Evolutionary conservation across 2,797 vertebrate genomes (phyloP).

Genomic region (Coendou prehensilis): DNA sequence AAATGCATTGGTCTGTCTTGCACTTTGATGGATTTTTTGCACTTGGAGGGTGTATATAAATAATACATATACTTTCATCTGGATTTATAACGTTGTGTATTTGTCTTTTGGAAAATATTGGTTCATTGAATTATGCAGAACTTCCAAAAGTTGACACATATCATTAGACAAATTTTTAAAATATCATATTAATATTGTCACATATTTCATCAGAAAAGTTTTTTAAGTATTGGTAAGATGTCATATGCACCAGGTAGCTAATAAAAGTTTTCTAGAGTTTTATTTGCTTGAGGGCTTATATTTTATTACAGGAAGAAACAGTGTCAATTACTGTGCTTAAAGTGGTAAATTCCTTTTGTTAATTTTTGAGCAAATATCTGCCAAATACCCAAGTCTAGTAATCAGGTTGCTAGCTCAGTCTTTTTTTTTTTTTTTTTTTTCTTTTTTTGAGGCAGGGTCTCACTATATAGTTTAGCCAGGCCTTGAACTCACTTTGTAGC

Average conservation of each 20-base stretch:
- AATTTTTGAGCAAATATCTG: slow-evolving; percentile 30
- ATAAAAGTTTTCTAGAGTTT: slow-evolving; percentile 9
- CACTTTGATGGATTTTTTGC: neutral
- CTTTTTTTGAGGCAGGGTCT: neutral
- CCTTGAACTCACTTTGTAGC: neutral
- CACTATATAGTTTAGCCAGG: neutral
- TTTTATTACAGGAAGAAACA: neutral
- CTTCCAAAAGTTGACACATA: neutral
- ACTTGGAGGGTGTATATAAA: neutral
- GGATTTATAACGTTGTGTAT: neutral
- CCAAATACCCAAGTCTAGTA: neutral
- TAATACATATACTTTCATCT: neutral
- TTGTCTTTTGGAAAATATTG: neutral
- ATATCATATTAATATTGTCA: neutral
- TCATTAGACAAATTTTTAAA: neutral
- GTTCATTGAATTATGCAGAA: neutral
- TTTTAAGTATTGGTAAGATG: neutral
- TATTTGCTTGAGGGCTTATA: neutral
- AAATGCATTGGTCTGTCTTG: neutral
- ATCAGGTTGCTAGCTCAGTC: neutral
- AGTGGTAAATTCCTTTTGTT: neutral
- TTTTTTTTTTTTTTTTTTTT: neutral
- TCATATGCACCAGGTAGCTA: neutral
- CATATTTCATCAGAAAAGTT: neutral
- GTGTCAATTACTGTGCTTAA: neutral